These are phyloP conservation scores for Schizaphis graminum DNA, from an alignment of 2,888 invertebrate genomes.

Conservation along the genomic window DNA sequence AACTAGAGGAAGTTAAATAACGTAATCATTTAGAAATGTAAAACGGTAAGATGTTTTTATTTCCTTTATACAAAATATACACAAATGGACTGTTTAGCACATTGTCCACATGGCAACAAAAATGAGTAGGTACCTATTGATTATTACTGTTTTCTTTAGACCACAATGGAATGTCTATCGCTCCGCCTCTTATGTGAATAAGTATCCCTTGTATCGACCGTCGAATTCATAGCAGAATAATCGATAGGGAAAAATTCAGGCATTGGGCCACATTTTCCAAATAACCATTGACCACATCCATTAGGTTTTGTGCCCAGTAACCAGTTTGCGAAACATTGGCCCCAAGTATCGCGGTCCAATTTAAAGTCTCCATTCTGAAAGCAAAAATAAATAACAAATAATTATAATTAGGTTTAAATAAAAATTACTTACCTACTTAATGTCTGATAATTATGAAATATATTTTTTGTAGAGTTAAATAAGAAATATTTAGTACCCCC, in stretches of 20 bases:
- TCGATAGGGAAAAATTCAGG: constrained; percentile 80
- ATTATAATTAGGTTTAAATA: neutral
- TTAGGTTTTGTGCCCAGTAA: constrained; percentile 82
- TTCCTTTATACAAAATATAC: constrained; percentile 41
- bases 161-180: constrained; percentile 80
- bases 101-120: constrained; percentile 55
- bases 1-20: neutral
- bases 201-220: constrained; percentile 79
- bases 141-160: constrained; percentile 69
- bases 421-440: neutral
- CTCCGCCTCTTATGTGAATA: constrained; percentile 73
- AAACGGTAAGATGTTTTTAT: neutral
- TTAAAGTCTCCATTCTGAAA: constrained; percentile 80
- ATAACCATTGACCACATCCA: constrained; percentile 82
- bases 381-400: constrained; percentile 52
- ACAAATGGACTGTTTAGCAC: constrained; percentile 35
- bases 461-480: neutral
- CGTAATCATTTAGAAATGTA: neutral
- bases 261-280: constrained; percentile 73
- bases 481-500: neutral
- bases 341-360: constrained; percentile 79
- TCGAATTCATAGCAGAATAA: constrained; percentile 81
- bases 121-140: constrained; percentile 33
- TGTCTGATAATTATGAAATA: neutral
- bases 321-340: constrained; percentile 82